phyloP scores from a whole-genome alignment of 2,797 vertebrate species.

The Aplochiton taeniatus region DNA sequence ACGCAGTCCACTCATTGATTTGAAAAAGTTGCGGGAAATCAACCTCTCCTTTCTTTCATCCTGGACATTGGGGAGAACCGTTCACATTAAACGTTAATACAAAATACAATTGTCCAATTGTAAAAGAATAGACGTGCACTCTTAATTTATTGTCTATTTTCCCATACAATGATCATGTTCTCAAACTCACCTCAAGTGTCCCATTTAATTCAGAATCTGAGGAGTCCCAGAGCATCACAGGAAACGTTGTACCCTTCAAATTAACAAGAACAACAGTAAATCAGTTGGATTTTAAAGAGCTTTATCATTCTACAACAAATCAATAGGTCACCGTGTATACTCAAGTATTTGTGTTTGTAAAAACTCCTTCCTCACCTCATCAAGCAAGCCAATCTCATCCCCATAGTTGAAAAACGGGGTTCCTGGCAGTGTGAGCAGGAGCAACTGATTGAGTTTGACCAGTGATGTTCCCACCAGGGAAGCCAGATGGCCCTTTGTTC shows the following conservation, averaged over 20 bases:
- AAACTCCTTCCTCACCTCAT: constrained; percentile 59
- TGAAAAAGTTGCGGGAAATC: constrained; percentile 65
- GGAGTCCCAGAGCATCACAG: constrained; percentile 69
- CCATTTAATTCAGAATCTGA: constrained; percentile 45
- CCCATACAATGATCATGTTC: not conserved
- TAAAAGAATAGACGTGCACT: not conserved
- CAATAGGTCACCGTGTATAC: not conserved
- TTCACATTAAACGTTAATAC: not conserved
- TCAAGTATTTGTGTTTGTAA: not conserved
- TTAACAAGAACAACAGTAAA: not conserved
- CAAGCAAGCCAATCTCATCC: constrained; percentile 82
- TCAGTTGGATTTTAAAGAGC: not conserved
- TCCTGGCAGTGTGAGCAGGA: constrained; percentile 84
- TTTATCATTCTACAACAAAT: not conserved
- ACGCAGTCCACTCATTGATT: constrained; percentile 68
- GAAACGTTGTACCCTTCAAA: constrained; percentile 53
- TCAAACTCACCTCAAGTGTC: constrained; percentile 59
- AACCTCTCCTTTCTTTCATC: constrained; percentile 18
- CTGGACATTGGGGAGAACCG: constrained; percentile 25
- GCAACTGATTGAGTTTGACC: constrained; percentile 73
- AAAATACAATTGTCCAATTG: not conserved
- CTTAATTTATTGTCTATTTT: not conserved
- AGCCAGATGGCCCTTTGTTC: constrained; percentile 67
- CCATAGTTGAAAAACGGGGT: constrained; percentile 84
- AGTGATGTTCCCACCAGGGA: constrained; percentile 48